Evolutionary conservation across 2,113 vertebrate genomes (phyloP).

Genomic region (Riparia riparia): DNA sequence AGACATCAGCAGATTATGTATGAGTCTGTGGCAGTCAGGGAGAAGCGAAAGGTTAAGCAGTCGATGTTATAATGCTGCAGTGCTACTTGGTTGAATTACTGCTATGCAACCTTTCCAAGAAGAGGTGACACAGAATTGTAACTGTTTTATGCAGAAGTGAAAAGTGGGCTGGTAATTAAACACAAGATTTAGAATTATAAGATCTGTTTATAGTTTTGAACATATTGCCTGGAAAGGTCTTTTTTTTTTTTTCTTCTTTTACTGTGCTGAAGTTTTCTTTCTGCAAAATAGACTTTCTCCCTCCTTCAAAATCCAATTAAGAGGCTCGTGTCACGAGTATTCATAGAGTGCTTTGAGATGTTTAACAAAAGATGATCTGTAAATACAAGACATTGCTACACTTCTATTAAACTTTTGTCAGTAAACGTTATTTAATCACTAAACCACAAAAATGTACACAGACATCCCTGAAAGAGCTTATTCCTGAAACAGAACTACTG

Average conservation of each 20-base stretch:
- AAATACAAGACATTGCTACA: background rate
- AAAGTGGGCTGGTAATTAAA: slow-evolving; percentile 15
- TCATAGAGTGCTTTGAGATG: background rate
- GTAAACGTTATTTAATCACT: background rate
- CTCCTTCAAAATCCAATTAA: background rate
- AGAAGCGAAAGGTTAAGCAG: slow-evolving; percentile 15
- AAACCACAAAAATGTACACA: background rate
- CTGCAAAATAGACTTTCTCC: background rate
- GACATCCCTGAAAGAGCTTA: background rate
- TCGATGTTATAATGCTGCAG: background rate
- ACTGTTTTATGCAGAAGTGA: background rate
- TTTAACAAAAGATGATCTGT: background rate
- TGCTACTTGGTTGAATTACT: slow-evolving; percentile 13
- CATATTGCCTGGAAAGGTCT: background rate
- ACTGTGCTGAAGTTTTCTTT: background rate
- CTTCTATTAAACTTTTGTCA: background rate
- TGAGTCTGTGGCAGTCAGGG: background rate
- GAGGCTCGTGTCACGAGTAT: background rate
- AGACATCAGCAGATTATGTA: background rate
- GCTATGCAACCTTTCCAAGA: background rate
- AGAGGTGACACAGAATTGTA: background rate
- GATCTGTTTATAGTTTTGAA: background rate
- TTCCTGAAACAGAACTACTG: background rate
- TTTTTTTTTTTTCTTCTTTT: background rate
- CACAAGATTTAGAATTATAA: background rate